These are phyloP conservation scores for Leptoclinus maculatus DNA, from an alignment of 2,797 vertebrate genomes.

Conservation along the genomic window DNA sequence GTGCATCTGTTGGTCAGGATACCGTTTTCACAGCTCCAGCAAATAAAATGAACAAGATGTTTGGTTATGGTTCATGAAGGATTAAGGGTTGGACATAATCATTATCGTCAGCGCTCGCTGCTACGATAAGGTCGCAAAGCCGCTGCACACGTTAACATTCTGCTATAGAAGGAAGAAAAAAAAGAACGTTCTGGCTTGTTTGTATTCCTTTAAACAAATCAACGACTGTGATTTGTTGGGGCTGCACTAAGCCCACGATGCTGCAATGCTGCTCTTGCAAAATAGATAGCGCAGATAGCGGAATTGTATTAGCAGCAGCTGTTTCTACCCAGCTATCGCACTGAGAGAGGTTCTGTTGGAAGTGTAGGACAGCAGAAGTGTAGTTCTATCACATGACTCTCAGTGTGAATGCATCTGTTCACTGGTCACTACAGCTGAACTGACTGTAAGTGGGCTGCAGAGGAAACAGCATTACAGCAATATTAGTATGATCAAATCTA, in stretches of 20 bases:
- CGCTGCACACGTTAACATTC: background rate
- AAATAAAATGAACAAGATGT: background rate
- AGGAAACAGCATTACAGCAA: conserved; percentile 1
- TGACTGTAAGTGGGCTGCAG: background rate
- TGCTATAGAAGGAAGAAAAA: background rate
- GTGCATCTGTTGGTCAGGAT: background rate
- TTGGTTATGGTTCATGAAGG: background rate
- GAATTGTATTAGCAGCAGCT: background rate
- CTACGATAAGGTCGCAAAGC: background rate
- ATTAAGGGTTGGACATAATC: background rate
- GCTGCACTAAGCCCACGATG: background rate
- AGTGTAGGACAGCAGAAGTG: conserved; percentile 4
- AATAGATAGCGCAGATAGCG: background rate
- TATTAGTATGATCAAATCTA: background rate
- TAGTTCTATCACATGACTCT: background rate
- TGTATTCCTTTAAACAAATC: background rate
- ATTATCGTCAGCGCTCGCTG: background rate
- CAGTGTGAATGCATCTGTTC: background rate
- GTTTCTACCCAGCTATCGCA: background rate
- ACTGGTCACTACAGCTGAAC: background rate
- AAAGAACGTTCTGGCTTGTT: background rate
- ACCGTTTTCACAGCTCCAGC: background rate
- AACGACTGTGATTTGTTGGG: too few relatives aligned
- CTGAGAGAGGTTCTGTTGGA: background rate
- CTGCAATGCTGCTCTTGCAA: background rate